Evolutionary conservation across 2,113 vertebrate genomes (phyloP).

Genomic region (Grammomys dolichurus): DNA sequence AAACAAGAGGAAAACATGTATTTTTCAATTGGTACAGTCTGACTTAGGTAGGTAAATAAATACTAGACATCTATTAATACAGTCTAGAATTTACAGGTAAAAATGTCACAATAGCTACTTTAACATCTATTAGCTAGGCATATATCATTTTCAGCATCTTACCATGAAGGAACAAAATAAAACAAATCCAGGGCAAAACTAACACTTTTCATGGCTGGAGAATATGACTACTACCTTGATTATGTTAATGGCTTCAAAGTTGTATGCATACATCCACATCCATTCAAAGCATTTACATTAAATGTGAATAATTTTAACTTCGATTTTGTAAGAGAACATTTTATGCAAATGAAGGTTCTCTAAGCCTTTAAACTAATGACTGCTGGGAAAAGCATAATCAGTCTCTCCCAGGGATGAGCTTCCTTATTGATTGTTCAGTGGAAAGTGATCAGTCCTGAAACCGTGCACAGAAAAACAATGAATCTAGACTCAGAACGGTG

Average conservation of each 20-base stretch:
- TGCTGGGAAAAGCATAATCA: background rate
- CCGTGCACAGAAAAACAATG: background rate
- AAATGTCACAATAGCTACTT: background rate
- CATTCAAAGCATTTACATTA: background rate
- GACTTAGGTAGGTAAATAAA: background rate
- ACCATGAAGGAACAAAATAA: background rate
- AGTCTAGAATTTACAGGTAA: background rate
- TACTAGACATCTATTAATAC: background rate
- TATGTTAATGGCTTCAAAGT: background rate
- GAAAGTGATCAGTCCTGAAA: background rate
- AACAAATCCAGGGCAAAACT: background rate
- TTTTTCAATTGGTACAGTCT: background rate
- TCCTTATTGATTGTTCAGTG: background rate
- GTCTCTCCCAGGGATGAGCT: background rate
- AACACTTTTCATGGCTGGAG: background rate
- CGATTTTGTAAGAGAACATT: background rate
- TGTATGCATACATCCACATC: background rate
- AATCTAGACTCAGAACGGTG: background rate
- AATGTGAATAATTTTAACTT: background rate
- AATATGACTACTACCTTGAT: background rate
- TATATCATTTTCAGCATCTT: background rate
- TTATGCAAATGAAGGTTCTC: slow-evolving; percentile 63
- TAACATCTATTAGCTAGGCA: background rate
- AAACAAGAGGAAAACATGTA: background rate
- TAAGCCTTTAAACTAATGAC: background rate